Base-by-base conservation (phyloP, 1,140 invertebrate genomes). In the Conus ventricosus region DNA sequence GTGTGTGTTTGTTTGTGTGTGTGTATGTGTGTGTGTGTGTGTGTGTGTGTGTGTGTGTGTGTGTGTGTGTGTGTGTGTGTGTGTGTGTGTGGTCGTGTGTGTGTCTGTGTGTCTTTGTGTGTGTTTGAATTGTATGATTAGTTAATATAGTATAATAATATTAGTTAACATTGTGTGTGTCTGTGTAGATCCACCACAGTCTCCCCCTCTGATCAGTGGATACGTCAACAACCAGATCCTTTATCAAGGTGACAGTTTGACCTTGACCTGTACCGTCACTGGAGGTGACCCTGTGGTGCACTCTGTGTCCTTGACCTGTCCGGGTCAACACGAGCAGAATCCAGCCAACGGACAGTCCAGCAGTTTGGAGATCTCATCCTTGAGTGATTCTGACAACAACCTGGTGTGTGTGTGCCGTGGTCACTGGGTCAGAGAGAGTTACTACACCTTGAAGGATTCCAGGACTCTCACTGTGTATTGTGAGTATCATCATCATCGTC, bases 251-350 rank as follows among this genome's bases (percentile, higher is more conserved):
- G 80, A 81, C 5, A 53, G 15, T 53, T 54, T 81, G 39, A 81
- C 27, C 6, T 54, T 81, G 80, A 81, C 80, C 5, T 81, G 80
- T 81, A 51, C 25, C 15, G 80, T 81, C 17, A 81, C 1, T 81
- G 80, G 80, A 4, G 80, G 80, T 54, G 80, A 81, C 80, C 80
- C 80, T 53, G 13, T 17, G 17, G 80, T 81, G 80, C 27, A n/a
- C 39, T 81, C 80, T n/a, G 80, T 81, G 39, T n/a, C 80, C 80
- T 81, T 81, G 80, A 81, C 80, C 80, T 81, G 80, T 6, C 80
- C 80, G 27, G 80, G 39, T 81, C 80, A 81, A 51, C 80, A 81
- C 53, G 80, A 81, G 11, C 17, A 81, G 17, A 54, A 27, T 2
- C 10, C 71, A 8, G 1, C 0, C 25, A 13, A 0, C 8, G 71